A percentile compares a stretch with the other conserved stretches of the same genome.
phyloP scores from a whole-genome alignment of 1,140 invertebrate species.

The Calliopsis andreniformis region DNA sequence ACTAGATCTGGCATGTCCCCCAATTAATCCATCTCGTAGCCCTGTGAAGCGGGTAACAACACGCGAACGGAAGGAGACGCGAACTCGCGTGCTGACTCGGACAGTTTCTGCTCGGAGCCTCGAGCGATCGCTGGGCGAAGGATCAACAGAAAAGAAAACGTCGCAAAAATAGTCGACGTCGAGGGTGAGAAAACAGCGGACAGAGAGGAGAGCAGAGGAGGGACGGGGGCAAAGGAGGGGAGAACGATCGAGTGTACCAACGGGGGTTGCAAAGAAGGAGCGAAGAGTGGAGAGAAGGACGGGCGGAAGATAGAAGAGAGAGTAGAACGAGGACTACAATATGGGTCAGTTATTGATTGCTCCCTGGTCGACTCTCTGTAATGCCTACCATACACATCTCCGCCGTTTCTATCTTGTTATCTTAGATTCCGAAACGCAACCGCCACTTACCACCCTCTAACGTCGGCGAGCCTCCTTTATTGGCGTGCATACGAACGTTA shows the following conservation, averaged over 20 bases:
- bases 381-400: constrained; percentile 67
- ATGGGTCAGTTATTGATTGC: constrained; percentile 82
- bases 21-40: too few species aligned
- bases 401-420: constrained; percentile 70
- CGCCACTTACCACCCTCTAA: constrained; percentile 55
- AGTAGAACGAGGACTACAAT: constrained; percentile 75
- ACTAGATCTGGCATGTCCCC: too few species aligned
- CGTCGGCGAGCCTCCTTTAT: constrained; percentile 35
- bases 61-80: not conserved
- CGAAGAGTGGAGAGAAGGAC: constrained; percentile 39
- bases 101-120: not conserved
- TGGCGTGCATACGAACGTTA: constrained; percentile 34
- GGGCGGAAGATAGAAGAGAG: constrained; percentile 50
- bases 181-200: constrained; percentile 18
- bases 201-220: constrained; percentile 12
- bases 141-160: constrained; percentile 38
- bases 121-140: not conserved
- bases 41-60: too few species aligned
- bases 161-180: constrained; percentile 10
- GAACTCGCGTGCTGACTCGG: not conserved
- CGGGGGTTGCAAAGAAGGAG: constrained; percentile 48
- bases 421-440: constrained; percentile 67
- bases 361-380: constrained; percentile 75
- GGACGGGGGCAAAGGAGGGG: constrained; percentile 1
- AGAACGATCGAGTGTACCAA: constrained; percentile 16